phyloP scores from a whole-genome alignment of 2,113 vertebrate species.

The Carassius auratus region DNA sequence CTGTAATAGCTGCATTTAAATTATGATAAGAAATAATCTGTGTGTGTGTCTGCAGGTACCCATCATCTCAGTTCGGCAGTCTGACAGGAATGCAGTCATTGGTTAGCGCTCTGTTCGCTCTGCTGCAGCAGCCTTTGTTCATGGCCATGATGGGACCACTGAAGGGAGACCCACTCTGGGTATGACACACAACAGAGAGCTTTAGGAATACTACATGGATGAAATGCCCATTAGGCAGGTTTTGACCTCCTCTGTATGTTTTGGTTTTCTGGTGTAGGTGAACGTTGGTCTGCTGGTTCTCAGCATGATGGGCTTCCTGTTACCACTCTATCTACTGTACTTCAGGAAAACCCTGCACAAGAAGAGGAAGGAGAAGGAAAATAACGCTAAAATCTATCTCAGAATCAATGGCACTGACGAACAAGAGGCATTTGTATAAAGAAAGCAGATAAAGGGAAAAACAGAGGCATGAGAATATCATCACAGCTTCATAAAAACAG shows the following conservation, averaged over 20 bases:
- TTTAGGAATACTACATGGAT: conserved; percentile 12
- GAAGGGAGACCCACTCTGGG: conserved; percentile 92
- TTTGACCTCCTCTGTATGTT: not conserved
- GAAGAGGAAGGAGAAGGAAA: conserved; percentile 76
- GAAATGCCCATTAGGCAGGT: not conserved
- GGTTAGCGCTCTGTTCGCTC: conserved; percentile 91
- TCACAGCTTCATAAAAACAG: conserved; percentile 20
- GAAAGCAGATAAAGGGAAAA: not conserved
- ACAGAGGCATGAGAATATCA: not conserved
- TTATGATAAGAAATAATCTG: not conserved
- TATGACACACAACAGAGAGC: conserved; percentile 65
- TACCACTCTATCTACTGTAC: conserved; percentile 91
- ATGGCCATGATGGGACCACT: conserved; percentile 95
- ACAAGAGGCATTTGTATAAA: conserved; percentile 91
- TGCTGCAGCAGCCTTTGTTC: conserved; percentile 95
- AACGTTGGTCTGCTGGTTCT: conserved; percentile 87
- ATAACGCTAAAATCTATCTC: conserved; percentile 88
- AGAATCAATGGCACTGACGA: conserved; percentile 90
- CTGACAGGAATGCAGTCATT: conserved; percentile 96
- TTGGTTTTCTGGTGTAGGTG: conserved; percentile 76
- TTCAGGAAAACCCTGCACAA: conserved; percentile 82
- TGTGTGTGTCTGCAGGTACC: conserved; percentile 81
- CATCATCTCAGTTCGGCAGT: conserved; percentile 95
- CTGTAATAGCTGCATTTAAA: not conserved
- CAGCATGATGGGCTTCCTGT: conserved; percentile 91